phyloP scores from a whole-genome alignment of 2,797 vertebrate genomes.

The Sardinella longiceps region DNA sequence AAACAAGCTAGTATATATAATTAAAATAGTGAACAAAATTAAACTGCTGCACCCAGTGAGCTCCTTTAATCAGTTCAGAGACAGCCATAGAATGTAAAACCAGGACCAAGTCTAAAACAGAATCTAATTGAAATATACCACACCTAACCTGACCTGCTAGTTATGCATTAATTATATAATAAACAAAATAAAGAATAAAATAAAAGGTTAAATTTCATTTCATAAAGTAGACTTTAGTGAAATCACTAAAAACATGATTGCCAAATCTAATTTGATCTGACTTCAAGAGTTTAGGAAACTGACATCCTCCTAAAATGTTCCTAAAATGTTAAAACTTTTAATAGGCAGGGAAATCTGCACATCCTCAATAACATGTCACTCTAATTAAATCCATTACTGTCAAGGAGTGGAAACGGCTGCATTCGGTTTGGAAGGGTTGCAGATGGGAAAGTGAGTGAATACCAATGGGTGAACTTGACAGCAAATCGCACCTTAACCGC shows the following conservation, averaged over 20 bases:
- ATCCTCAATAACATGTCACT: constrained; percentile 3
- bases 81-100: too few species aligned
- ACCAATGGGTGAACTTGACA: background rate
- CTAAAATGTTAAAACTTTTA: constrained; percentile 11
- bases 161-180: too few species aligned
- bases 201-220: too few species aligned
- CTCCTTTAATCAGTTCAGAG: too few species aligned
- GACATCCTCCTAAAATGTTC: background rate
- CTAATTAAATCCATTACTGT: constrained; percentile 6
- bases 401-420: background rate
- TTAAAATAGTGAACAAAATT: too few species aligned
- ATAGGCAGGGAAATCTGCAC: background rate
- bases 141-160: too few species aligned
- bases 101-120: too few species aligned
- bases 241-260: background rate
- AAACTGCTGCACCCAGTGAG: too few species aligned
- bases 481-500: background rate
- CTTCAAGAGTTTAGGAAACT: background rate
- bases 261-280: background rate
- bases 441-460: background rate
- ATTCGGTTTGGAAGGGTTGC: background rate
- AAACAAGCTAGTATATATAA: too few species aligned
- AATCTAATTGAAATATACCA: too few species aligned
- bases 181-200: too few species aligned
- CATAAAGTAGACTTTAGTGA: background rate